Conservation (phyloP, 2,113 vertebrate genomes). For the Neolamprologus modestus region DNA sequence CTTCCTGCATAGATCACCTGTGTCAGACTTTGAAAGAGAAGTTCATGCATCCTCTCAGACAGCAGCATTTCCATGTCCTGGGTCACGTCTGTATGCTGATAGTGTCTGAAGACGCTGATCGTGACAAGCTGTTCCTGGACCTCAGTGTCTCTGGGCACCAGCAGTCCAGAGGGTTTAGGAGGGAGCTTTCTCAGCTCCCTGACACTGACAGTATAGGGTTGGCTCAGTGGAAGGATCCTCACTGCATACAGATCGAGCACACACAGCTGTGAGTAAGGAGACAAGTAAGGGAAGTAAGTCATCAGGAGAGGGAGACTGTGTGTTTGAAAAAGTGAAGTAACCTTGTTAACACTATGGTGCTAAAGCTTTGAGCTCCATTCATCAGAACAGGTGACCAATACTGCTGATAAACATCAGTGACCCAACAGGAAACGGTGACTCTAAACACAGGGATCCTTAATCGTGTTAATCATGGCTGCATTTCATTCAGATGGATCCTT, state of each 20-base stretch:
- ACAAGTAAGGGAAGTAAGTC: background rate
- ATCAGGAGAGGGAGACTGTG: background rate
- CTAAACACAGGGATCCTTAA: background rate
- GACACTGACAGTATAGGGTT: conserved; percentile 49
- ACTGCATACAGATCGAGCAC: background rate
- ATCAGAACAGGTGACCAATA: background rate
- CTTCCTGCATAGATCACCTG: background rate
- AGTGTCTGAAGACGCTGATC: background rate
- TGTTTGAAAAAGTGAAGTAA: background rate
- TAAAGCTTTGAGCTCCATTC: background rate
- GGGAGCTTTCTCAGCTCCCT: background rate
- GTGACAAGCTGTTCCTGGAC: background rate
- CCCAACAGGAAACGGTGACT: background rate
- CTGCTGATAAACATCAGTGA: background rate
- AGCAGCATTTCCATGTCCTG: background rate
- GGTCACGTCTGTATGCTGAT: background rate
- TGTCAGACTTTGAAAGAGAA: background rate
- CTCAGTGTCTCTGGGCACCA: background rate
- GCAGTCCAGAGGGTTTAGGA: background rate
- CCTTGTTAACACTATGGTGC: background rate
- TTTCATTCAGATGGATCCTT: background rate
- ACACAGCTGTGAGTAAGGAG: background rate
- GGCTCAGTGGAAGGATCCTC: background rate
- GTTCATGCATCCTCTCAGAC: background rate
- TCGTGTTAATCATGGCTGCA: background rate